Evolutionary conservation across 1,140 invertebrate species (phyloP), one percentile per base, ranked within the genome.

Genomic region (Psilanteris sp.): DNA sequence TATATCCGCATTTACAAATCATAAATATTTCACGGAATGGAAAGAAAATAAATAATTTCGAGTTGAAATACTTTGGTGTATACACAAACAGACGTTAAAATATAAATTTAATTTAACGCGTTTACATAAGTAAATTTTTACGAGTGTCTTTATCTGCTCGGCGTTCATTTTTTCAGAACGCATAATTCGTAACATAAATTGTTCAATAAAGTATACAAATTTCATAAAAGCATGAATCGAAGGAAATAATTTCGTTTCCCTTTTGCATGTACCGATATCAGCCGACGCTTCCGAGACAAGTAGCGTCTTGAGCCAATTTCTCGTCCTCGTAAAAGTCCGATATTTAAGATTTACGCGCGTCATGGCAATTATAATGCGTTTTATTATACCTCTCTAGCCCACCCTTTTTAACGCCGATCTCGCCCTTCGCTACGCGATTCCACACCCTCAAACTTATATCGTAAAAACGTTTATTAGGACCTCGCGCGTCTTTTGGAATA

Each of bases 291-390:
- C 52, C 72, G 61, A 80, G 79, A 81, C 70, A 77, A 73, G 55
- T 72, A 81, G 61, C 81, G 67, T 85, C 83, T 83, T 82, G 74
- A 80, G 77, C 85, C 86, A 88, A 87, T 88, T 86, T 87, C 76
- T 77, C 57, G 64, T 78, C 61, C 48, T 81, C 84, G 78, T 88
- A 88, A 87, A 87, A 82, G 82, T 83, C 84, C 52, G 83, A 86
- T 86, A 81, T 80, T 81, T 72, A 79, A 87, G 84, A 88, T 88
- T 88, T 87, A 87, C 78, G 81, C 41, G 57, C 81, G 78, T 83
- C 80, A 79, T 81, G 80, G 85, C 85, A 88, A 88, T 88, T 88
- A 88, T 87, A 88, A 88, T 83, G 79, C 82, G 71, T 87, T 87
- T 86, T 86, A 84, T 87, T 87, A 81, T 77, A 62, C 67, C 62